Percentiles rank a stretch among this genome's conserved stretches.
Evolutionary conservation across 2,888 invertebrate species (phyloP).

Genomic region (Cheilosia vernalis): DNA sequence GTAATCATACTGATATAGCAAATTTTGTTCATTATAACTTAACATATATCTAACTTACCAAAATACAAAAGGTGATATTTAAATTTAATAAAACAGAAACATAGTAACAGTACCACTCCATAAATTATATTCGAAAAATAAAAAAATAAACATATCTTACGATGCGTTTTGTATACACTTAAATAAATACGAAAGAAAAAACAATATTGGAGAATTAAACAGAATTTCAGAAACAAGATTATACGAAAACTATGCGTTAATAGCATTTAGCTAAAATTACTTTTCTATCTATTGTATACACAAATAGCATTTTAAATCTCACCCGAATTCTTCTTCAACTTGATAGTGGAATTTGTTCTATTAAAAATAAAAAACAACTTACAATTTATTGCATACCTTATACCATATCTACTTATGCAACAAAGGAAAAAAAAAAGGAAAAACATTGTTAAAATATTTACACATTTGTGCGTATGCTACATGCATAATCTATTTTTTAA

Average conservation of each 20-base stretch:
- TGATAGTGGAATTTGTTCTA: conserved; percentile 74
- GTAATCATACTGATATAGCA: conserved; percentile 62
- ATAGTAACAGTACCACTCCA: conserved; percentile 21
- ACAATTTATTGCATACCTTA: conserved; percentile 42
- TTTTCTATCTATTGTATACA: conserved; percentile 43
- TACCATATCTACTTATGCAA: conserved; percentile 45
- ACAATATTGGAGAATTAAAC: background rate
- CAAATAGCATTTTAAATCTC: conserved; percentile 42
- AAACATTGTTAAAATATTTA: conserved; percentile 19
- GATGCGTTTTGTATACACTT: conserved; percentile 18
- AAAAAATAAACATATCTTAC: conserved; percentile 23
- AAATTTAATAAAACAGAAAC: conserved; percentile 47
- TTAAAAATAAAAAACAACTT: conserved; percentile 42
- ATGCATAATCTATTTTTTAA: conserved; percentile 53
- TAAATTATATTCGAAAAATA: conserved; percentile 44
- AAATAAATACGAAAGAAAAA: background rate
- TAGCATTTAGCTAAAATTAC: conserved; percentile 27
- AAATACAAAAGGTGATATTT: conserved; percentile 72
- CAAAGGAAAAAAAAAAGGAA: conserved; percentile 11
- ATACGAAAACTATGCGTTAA: conserved; percentile 58
- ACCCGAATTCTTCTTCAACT: conserved; percentile 53
- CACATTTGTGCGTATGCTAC: conserved; percentile 21
- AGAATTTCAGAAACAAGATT: conserved; percentile 28
- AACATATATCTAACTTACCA: conserved; percentile 66
- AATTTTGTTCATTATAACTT: conserved; percentile 58